Evolutionary conservation across 1,140 invertebrate genomes (phyloP).

Genomic region (Drosophila grimshawi): DNA sequence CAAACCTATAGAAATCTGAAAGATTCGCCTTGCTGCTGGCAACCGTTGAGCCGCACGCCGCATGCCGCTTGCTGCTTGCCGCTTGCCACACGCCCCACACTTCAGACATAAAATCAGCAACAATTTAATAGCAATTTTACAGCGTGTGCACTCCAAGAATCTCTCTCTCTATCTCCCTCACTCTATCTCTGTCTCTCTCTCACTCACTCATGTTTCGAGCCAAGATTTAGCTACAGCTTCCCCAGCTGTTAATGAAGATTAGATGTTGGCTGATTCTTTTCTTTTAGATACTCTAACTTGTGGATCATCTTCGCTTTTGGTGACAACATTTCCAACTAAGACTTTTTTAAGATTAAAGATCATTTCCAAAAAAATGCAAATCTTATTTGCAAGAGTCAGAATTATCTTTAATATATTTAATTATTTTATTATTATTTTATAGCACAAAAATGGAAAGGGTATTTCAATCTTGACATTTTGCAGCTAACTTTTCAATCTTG

Average conservation of each 20-base stretch:
- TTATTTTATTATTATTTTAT: too few species aligned
- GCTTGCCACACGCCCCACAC: background rate
- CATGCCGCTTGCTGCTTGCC: too few species aligned
- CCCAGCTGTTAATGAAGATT: constrained; percentile 63
- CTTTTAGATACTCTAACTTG: background rate
- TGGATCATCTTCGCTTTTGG: too few species aligned
- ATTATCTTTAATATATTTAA: too few species aligned
- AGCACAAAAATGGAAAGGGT: too few species aligned
- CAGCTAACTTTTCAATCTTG: background rate
- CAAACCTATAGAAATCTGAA: constrained; percentile 2
- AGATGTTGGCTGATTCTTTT: constrained; percentile 62
- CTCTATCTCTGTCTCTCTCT: background rate
- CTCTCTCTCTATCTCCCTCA: background rate
- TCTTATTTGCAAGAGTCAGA: too few species aligned
- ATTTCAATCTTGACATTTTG: background rate
- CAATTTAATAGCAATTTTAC: constrained; percentile 82
- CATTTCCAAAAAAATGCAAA: too few species aligned
- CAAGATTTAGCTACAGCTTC: background rate
- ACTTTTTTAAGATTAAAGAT: too few species aligned
- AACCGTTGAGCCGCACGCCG: background rate
- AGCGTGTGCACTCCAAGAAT: constrained; percentile 46
- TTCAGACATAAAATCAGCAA: constrained; percentile 75
- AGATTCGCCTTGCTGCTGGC: constrained; percentile 11
- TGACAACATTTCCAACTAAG: too few species aligned
- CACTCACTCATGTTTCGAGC: background rate